These are phyloP conservation scores for Troides aeacus DNA, from an alignment of 2,888 invertebrate species.

Conservation along the genomic window DNA sequence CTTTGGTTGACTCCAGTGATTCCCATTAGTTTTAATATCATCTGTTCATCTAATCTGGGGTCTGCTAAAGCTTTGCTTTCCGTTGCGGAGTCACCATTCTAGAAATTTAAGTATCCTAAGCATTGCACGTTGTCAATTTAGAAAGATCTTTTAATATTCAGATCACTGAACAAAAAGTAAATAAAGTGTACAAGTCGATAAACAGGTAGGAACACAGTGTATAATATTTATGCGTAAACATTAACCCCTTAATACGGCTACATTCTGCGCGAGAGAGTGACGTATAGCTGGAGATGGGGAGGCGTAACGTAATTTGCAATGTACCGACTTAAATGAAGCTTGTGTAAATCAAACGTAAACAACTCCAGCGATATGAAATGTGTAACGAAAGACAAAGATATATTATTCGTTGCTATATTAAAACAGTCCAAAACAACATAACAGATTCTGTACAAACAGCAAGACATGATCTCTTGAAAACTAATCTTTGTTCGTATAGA, in stretches of 20 bases:
- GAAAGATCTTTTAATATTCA: neutral
- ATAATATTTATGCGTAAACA: conserved; percentile 25
- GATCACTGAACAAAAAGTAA: neutral
- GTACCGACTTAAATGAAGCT: conserved; percentile 46
- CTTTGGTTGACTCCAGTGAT: too few relatives aligned
- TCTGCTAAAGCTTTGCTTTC: too few relatives aligned
- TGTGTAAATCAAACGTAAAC: conserved; percentile 64
- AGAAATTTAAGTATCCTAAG: too few relatives aligned
- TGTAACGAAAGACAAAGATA: conserved; percentile 45
- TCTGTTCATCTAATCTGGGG: too few relatives aligned
- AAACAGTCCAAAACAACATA: conserved; percentile 26
- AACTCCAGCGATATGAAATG: conserved; percentile 45
- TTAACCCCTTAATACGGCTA: conserved; percentile 26
- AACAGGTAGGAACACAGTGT: conserved; percentile 11
- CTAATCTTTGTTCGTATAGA: neutral
- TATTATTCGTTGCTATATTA: conserved; percentile 38
- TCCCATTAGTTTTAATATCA: too few relatives aligned
- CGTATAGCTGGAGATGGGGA: conserved; percentile 52
- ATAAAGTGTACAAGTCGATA: conserved; percentile 10
- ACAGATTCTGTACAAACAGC: neutral
- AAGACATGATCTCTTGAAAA: neutral
- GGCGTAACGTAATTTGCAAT: conserved; percentile 57
- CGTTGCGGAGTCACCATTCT: too few relatives aligned
- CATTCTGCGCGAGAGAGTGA: conserved; percentile 50
- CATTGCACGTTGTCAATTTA: too few relatives aligned